Conservation (phyloP, 2,888 invertebrate species). For the Leptinotarsa juncta region DNA sequence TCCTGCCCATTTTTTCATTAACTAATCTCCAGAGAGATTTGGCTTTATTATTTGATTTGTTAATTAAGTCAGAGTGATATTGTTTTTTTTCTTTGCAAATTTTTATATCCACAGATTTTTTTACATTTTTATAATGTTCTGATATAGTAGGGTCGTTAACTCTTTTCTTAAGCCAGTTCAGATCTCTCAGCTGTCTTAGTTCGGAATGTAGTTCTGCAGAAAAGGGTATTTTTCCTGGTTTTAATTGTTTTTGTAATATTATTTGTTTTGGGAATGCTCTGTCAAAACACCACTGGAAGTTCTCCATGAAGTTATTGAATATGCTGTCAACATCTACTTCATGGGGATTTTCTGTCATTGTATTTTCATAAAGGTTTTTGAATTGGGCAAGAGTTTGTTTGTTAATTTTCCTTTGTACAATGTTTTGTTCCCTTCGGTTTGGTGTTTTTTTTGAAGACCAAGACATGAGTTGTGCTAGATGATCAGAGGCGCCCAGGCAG, state of each 20-base stretch:
- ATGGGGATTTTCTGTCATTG: too few relatives aligned
- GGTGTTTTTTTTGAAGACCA: too few relatives aligned
- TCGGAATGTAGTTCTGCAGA: neutral
- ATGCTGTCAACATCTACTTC: neutral
- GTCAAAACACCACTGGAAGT: slow-evolving; percentile 17
- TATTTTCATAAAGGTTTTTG: too few relatives aligned
- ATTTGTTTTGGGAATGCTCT: slow-evolving; percentile 20
- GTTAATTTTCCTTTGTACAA: too few relatives aligned
- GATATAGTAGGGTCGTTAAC: neutral
- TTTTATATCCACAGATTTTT: slow-evolving; percentile 15
- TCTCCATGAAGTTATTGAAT: slow-evolving; percentile 5
- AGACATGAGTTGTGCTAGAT: too few relatives aligned
- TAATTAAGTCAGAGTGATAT: slow-evolving; percentile 18
- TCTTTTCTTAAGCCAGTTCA: slow-evolving; percentile 18
- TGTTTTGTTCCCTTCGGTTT: too few relatives aligned
- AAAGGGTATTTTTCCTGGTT: slow-evolving; percentile 9
- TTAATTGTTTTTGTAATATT: neutral
- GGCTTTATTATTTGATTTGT: slow-evolving; percentile 12
- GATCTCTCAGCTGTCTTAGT: slow-evolving; percentile 13
- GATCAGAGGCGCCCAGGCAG: too few relatives aligned
- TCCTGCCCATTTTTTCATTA: neutral
- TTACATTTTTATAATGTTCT: slow-evolving; percentile 21
- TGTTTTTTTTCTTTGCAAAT: slow-evolving; percentile 10
- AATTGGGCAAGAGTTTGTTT: too few relatives aligned
- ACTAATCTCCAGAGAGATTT: slow-evolving; percentile 22